Conservation (phyloP, 1,140 invertebrate genomes). For the Portunus trituberculatus region DNA sequence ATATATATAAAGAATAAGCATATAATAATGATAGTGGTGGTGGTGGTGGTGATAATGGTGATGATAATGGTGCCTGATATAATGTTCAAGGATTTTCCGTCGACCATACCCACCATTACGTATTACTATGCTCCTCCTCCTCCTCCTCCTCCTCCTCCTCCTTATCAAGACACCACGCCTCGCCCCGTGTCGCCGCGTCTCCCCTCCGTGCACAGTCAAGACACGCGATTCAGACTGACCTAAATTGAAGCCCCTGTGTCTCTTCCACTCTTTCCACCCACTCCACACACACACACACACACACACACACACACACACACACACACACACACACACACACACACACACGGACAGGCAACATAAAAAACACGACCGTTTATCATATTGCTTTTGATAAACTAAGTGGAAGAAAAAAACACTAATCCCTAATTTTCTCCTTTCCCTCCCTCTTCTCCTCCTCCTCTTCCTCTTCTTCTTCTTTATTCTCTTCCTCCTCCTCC, state of each 20-base stretch:
- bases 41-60: no score
- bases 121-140: neutral
- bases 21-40: no score
- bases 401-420: neutral
- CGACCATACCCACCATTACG: neutral
- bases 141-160: neutral
- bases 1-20: no score
- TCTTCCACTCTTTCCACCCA: neutral
- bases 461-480: conserved; percentile 38
- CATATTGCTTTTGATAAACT: no score
- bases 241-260: neutral
- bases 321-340: no score
- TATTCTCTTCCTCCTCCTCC: conserved; percentile 48
- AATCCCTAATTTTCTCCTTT: conserved; percentile 34
- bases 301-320: neutral
- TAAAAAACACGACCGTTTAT: no score
- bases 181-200: neutral
- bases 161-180: no score
- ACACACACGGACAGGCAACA: no score
- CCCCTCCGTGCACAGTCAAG: neutral
- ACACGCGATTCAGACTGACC: neutral
- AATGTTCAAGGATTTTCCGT: neutral
- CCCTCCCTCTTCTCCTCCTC: conserved; percentile 25
- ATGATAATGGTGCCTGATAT: neutral
- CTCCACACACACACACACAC: neutral